Evolutionary conservation across 1,140 invertebrate species (phyloP).

Genomic region (Leptonema lineaticorne): DNA sequence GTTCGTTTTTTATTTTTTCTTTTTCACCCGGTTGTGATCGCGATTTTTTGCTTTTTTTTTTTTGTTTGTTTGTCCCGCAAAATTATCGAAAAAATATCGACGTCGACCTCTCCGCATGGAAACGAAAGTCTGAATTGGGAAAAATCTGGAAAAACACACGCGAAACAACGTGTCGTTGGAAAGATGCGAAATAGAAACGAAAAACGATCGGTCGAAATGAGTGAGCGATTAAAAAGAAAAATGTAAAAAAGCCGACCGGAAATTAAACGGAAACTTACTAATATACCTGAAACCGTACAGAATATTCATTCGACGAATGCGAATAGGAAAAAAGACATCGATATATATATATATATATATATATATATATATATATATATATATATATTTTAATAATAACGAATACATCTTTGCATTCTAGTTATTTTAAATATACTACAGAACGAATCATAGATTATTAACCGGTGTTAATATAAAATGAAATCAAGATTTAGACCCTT

Average conservation of each 20-base stretch:
- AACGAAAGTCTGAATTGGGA: background rate
- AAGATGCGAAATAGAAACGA: slow-evolving; percentile 11
- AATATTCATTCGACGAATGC: slow-evolving; percentile 12
- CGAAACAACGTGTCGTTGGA: background rate
- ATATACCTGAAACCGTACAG: slow-evolving; percentile 22
- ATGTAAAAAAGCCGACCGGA: slow-evolving; percentile 21
- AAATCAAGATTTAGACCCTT: too few relatives aligned
- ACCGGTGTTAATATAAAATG: too few relatives aligned
- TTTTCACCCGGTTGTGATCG: background rate
- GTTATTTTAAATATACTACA: too few relatives aligned
- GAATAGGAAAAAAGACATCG: too few relatives aligned
- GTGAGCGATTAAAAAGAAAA: slow-evolving; percentile 15
- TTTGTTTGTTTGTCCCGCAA: too few relatives aligned
- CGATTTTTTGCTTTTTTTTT: too few relatives aligned
- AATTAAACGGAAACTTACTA: slow-evolving; percentile 27
- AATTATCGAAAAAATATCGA: background rate
- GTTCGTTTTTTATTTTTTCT: too few relatives aligned
- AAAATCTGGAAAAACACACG: background rate
- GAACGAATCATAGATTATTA: too few relatives aligned
- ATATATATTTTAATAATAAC: too few relatives aligned
- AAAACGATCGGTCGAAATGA: slow-evolving; percentile 23
- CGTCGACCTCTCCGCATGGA: background rate
- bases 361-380: too few relatives aligned
- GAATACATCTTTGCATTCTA: too few relatives aligned
- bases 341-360: too few relatives aligned